Percentiles rank a stretch among this genome's conserved stretches.
Evolutionary conservation across 2,888 invertebrate genomes (phyloP).

Genomic region (Drosophila ezoana): DNA sequence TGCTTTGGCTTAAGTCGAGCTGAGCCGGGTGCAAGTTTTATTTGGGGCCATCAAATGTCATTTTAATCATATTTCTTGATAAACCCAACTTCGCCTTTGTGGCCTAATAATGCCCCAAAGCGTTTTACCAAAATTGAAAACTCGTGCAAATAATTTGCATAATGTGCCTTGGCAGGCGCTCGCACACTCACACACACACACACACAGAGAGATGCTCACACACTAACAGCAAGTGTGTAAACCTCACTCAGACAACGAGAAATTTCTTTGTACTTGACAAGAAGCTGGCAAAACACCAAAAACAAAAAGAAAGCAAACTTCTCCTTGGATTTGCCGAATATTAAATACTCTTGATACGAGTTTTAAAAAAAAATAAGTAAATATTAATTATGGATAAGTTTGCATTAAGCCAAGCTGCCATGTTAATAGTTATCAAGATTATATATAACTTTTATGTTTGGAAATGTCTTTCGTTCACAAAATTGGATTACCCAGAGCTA

Average conservation of each 20-base stretch:
- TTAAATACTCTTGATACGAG: neutral
- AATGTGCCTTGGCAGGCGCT: conserved; percentile 48
- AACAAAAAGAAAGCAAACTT: conserved; percentile 1
- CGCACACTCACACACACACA: conserved; percentile 5
- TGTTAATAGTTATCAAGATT: neutral
- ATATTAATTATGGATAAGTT: too few relatives aligned
- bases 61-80: conserved; percentile 74
- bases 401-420: neutral
- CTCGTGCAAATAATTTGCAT: conserved; percentile 79
- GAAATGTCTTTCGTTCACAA: neutral
- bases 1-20: conserved; percentile 51
- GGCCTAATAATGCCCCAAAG: conserved; percentile 73
- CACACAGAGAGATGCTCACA: conserved; percentile 11
- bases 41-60: conserved; percentile 59
- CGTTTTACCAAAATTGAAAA: conserved; percentile 77
- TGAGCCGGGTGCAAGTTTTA: conserved; percentile 40
- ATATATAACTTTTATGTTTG: neutral
- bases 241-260: conserved; percentile 47
- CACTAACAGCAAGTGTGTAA: conserved; percentile 28
- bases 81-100: conserved; percentile 54
- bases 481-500: neutral
- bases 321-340: neutral
- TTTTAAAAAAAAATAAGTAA: too few relatives aligned
- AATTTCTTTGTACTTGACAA: conserved; percentile 56
- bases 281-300: conserved; percentile 17